Percentiles rank a stretch among this genome's conserved stretches.
These are phyloP conservation scores for Hippopotamus amphibius DNA, from an alignment of 2,113 vertebrate species.

Conservation along the genomic window DNA sequence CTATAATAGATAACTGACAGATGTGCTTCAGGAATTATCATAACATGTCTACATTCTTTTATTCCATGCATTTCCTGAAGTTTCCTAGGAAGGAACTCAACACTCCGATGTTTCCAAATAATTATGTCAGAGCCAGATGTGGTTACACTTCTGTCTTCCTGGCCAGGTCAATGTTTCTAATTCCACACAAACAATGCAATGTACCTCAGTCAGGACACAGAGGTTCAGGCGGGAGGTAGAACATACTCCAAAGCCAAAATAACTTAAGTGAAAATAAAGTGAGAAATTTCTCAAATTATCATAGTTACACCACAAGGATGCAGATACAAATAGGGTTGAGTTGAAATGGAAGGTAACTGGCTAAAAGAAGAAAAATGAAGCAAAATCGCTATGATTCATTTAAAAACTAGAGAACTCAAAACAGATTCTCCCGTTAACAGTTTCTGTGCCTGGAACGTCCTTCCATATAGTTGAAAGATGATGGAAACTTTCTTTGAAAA, in stretches of 20 bases:
- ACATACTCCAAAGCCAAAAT: conserved; percentile 63
- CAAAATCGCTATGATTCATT: conserved; percentile 66
- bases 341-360: conserved; percentile 68
- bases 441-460: conserved; percentile 16
- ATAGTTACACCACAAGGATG: conserved; percentile 71
- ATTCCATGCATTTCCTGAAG: conserved; percentile 47
- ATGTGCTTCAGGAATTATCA: neutral
- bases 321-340: conserved; percentile 63
- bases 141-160: conserved; percentile 18
- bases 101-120: neutral
- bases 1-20: neutral
- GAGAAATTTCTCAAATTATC: conserved; percentile 75
- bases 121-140: neutral
- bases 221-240: neutral
- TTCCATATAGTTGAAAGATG: conserved; percentile 32
- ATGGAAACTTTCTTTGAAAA: conserved; percentile 36
- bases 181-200: neutral
- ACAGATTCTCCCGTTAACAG: conserved; percentile 48
- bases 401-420: conserved; percentile 61
- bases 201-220: conserved; percentile 56
- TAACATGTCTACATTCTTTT: neutral
- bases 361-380: conserved; percentile 67
- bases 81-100: conserved; percentile 42
- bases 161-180: conserved; percentile 34
- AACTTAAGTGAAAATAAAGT: conserved; percentile 74